Base-by-base conservation (phyloP, 2,113 vertebrate species). In the Coptodon rendalli region DNA sequence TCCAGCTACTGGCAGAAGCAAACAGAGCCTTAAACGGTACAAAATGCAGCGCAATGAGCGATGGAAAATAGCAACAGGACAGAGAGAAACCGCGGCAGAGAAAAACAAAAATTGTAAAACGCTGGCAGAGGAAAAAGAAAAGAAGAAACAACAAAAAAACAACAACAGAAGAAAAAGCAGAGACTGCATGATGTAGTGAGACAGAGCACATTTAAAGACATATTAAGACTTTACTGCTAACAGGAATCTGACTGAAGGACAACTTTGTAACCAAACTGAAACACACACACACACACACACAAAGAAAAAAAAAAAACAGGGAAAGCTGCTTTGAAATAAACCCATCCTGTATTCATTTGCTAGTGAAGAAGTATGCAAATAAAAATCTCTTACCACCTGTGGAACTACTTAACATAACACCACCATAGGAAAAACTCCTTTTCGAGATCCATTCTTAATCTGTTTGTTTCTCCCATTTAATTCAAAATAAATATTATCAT, bases 291-390 rank as follows among this genome's bases (percentile, higher is more conserved):
- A 22, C n/a, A 22, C n/a, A 57, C 54, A 59, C 13, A 57, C 14
- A 34, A 34, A 36, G 6, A 36, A 36, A 8, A 40, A 61, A 3
- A 80, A 80, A 56, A 38, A 61, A 66, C 27, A 17, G 43, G 11
- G n/a, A 89, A 87, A 79, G 50, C 85, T 89, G 82, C 52, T 71
- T 73, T 88, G 80, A 84, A 87, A 86, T 89, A 84, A 86, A n/a
- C 4, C 57, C 29, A n/a, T 80, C 45, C 59, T 52, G 66, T 80
- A 80, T 71, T 78, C 5, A 83, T 73, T 87, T 76, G 82, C 61
- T 54, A 22, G 56, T 66, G 43, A 31, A 86, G 38, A 79, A 85
- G 40, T 38, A 89, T 86, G 68, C 73, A 87, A 86, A 81, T 83
- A 90, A 85, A 90, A 86, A 43, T 12, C 48, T 38, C 54, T 54